Base-by-base conservation (phyloP, 1,140 invertebrate species). In the Drosophila kurseongensis region DNA sequence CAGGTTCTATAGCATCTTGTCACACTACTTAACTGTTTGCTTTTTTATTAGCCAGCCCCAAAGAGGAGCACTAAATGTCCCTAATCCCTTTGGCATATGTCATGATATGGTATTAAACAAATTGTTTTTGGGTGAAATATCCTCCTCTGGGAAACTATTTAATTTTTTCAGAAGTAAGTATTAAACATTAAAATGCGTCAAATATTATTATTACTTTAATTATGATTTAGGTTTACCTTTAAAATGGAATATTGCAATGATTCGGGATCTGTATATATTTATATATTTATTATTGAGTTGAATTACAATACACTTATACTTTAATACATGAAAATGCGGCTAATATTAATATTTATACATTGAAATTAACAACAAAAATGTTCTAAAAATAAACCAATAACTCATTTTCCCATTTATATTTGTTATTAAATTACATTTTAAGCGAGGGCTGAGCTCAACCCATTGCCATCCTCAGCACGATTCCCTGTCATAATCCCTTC, bases 1-100 rank as follows among this genome's bases (percentile, higher is more conserved):
- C 84, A 89, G 77, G 84, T 89, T 74, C 50, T 13, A 27, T 40
- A 45, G 23, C 35, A 47, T 54, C 18, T 58, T 42, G 42, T 56
- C 47, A 29, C 13, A 71, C 57, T 56, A 68, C 41, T 52, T 51
- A 67, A 67, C 29, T 61, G 50, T 38, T 35, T 44, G 8, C 50
- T 51, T 40, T 71, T 68, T 67, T 68, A 67, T 67, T 42, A 16
- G 18, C 18, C 36, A 66, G 38, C 14, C n/a, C 23, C n/a, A 14
- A 50, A 50, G 27, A 62, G 57, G 44, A 27, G 16, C 36, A 10
- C 9, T 36, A 29, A 60, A 7, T 6, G 27, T 27, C 16, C 27
- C 29, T 42, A 51, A 68, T n/a, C 65, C 23, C 27, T n/a, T 7
- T 8, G 27, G 7, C 29, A 52, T 51, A 52, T 36, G 52, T 5